Evolutionary conservation across 2,888 invertebrate genomes (phyloP).

Genomic region (Eupithecia vulgata): DNA sequence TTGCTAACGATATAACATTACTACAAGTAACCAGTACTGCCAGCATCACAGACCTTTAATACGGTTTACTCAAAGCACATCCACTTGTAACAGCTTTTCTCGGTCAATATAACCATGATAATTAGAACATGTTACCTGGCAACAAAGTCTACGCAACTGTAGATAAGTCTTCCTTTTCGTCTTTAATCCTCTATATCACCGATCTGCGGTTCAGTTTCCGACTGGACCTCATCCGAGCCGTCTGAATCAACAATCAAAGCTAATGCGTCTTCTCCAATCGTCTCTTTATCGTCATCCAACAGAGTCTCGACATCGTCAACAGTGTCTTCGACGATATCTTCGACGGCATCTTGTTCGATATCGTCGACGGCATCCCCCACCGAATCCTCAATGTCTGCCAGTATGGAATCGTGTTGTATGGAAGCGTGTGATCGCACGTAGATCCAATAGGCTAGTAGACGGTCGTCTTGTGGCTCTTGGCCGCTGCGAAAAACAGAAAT

Average conservation of each 20-base stretch:
- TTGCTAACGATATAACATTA: not conserved
- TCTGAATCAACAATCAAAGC: slow-evolving; percentile 21
- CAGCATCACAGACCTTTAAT: not conserved
- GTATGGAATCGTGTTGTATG: slow-evolving; percentile 29
- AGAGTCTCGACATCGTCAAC: slow-evolving; percentile 10
- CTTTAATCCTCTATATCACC: not conserved
- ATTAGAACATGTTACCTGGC: not conserved
- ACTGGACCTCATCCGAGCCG: slow-evolving; percentile 15
- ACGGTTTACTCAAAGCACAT: not conserved
- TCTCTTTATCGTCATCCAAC: slow-evolving; percentile 19
- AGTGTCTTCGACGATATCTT: slow-evolving; percentile 17
- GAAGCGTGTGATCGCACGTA: slow-evolving; percentile 60
- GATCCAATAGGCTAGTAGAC: slow-evolving; percentile 69
- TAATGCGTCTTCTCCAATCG: slow-evolving; percentile 5
- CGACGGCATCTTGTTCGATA: slow-evolving; percentile 18
- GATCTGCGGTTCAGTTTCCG: not conserved
- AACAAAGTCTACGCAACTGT: not conserved
- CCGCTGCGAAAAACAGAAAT: slow-evolving; percentile 50
- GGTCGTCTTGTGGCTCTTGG: slow-evolving; percentile 64
- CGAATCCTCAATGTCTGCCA: slow-evolving; percentile 44
- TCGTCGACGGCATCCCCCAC: slow-evolving; percentile 30
- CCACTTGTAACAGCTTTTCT: not conserved
- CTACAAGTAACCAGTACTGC: not conserved
- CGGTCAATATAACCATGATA: not conserved
- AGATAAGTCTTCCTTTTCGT: not conserved